Evolutionary conservation across 2,888 invertebrate genomes (phyloP).

Genomic region (Parnassius smintheus): DNA sequence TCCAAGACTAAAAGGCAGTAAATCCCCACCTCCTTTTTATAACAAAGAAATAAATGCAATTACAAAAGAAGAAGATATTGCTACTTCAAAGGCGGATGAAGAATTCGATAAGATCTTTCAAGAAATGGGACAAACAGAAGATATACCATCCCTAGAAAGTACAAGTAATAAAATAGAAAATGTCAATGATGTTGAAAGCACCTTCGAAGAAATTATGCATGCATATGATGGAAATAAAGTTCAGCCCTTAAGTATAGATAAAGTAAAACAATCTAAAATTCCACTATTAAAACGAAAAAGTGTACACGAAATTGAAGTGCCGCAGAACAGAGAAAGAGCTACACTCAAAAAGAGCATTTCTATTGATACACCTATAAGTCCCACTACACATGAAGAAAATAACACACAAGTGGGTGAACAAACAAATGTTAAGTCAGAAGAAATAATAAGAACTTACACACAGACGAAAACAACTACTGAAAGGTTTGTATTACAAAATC

Average conservation of each 20-base stretch:
- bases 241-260: constrained; percentile 43
- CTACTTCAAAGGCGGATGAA: constrained; percentile 44
- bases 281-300: constrained; percentile 56
- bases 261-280: constrained; percentile 52
- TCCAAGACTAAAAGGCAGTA: constrained; percentile 40
- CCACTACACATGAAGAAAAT: neutral
- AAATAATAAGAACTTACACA: constrained; percentile 4
- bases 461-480: constrained; percentile 12
- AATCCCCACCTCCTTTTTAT: constrained; percentile 21
- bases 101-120: constrained; percentile 70
- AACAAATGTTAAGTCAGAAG: constrained; percentile 1
- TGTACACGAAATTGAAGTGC: constrained; percentile 46
- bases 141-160: constrained; percentile 20
- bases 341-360: constrained; percentile 33
- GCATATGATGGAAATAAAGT: constrained; percentile 57
- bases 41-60: constrained; percentile 16
- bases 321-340: constrained; percentile 26
- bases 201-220: constrained; percentile 69
- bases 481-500: neutral
- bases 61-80: constrained; percentile 18
- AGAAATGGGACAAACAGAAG: constrained; percentile 48
- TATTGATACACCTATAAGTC: constrained; percentile 25
- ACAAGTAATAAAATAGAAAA: constrained; percentile 51
- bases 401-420: neutral
- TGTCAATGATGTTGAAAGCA: constrained; percentile 55